Percentiles rank a stretch among this genome's conserved stretches.
These are phyloP conservation scores for Cydia fagiglandana DNA, from an alignment of 1,140 invertebrate genomes.

Conservation along the genomic window DNA sequence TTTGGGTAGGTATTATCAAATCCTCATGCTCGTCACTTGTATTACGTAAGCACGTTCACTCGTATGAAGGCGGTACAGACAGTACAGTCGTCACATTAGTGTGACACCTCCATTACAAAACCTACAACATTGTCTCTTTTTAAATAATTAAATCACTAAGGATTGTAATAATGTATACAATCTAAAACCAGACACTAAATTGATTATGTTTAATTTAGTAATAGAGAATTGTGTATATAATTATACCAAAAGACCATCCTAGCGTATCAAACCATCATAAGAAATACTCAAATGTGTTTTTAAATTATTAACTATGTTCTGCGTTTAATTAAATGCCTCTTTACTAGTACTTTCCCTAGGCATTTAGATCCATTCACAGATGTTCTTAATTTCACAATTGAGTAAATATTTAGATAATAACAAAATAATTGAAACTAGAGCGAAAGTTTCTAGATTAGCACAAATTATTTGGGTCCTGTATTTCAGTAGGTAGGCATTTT, in stretches of 20 bases:
- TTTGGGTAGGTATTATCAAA: not conserved
- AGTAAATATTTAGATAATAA: slow-evolving; percentile 4
- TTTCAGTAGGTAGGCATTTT: not conserved
- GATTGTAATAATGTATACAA: not conserved
- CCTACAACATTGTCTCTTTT: not conserved
- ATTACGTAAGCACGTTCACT: not conserved
- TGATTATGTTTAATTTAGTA: not conserved
- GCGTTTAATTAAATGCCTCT: no score
- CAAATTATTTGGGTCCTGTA: slow-evolving; percentile 1
- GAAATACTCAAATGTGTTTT: slow-evolving; percentile 13
- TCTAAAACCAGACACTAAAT: not conserved
- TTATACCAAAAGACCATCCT: not conserved
- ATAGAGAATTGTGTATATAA: slow-evolving; percentile 2
- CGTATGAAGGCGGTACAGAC: not conserved
- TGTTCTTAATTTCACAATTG: slow-evolving; percentile 7
- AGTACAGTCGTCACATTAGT: not conserved
- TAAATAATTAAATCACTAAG: not conserved
- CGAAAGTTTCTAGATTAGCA: slow-evolving; percentile 18
- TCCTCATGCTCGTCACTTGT: not conserved
- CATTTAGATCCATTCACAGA: not conserved
- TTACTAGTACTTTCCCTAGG: not conserved
- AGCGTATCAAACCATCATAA: not conserved
- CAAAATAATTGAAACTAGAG: not conserved
- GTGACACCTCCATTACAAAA: not conserved
- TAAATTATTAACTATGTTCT: not conserved